Base-by-base conservation (phyloP, 2,113 vertebrate species). In the Atrichornis clamosus region DNA sequence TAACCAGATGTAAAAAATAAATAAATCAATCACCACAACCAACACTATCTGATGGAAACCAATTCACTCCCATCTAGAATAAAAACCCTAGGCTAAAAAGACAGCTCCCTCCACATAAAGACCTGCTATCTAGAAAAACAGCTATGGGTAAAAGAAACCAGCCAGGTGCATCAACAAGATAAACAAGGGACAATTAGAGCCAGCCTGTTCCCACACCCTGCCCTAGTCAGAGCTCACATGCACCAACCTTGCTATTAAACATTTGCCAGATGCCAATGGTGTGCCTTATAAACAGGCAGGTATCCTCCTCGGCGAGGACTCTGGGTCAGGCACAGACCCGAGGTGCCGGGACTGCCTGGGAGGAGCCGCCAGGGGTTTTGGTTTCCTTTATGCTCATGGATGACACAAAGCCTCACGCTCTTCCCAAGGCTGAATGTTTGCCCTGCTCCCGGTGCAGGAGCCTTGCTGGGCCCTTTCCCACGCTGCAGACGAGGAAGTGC, bases 111-210 rank as follows among this genome's bases (percentile, higher is more conserved):
- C 22, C 77, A 58, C 73, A 88, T 62, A 84, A 94, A 83, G 82
- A 76, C 35, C 35, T 94, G 55, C 79, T 90, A 46, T 82, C 89
- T 93, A 95, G 73, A 96, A 87, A 95, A 93, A 85, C 90, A 95
- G 77, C 90, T 89, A n/a, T 19, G 33, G 64, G 20, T 93, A 63
- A 94, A 89, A 94, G 69, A 96, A 90, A 84, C 83, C 52, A 76
- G 73, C 75, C 72, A 39, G 64, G 92, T 72, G 84, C 79, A 93
- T 74, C 88, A 60, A 72, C 76, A 58, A 91, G 90, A 97, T 97
- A 97, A 96, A 97, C 70, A 95, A 84, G 91, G n/a, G 55, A 92
- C 90, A 97, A 96, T 95, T 95, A 96, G 44, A 96, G 72, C 12
- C 56, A 2, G 89, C 64, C 93, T 67, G 75, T 53, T 96, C 81